Percentiles rank a stretch among this genome's conserved stretches.
Evolutionary conservation across 2,797 vertebrate genomes (phyloP).

Genomic region (Momotus momota): DNA sequence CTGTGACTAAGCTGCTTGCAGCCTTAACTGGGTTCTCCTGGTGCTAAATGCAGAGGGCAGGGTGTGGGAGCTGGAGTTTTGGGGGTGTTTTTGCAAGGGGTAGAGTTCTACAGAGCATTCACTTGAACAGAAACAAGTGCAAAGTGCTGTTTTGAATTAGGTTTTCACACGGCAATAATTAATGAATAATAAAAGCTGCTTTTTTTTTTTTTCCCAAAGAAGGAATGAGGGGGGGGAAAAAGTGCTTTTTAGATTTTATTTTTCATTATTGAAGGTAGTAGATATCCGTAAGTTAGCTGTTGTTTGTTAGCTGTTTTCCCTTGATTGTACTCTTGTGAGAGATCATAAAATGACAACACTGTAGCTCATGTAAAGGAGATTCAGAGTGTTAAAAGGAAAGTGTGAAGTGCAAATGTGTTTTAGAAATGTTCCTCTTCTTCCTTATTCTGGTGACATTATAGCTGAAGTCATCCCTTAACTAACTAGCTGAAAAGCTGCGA

Average conservation of each 20-base stretch:
- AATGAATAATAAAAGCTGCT: background rate
- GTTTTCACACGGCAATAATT: background rate
- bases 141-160: background rate
- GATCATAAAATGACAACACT: accelerated
- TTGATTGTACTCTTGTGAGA: background rate
- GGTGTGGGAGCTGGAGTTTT: background rate
- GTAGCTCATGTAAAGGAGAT: background rate
- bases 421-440: background rate
- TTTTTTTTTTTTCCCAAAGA: background rate
- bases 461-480: background rate
- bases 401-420: background rate
- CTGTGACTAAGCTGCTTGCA: background rate
- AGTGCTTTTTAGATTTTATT: background rate
- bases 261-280: background rate
- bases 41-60: background rate
- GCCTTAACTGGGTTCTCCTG: background rate
- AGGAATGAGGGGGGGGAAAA: background rate
- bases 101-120: background rate
- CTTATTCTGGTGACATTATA: background rate
- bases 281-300: background rate
- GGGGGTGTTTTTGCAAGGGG: background rate
- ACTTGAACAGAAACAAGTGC: background rate
- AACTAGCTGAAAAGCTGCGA: background rate
- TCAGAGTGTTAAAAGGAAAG: background rate
- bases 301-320: background rate